Evolutionary conservation across 2,888 invertebrate genomes (phyloP), one percentile per base, ranked within the genome.

Genomic region (Pristionchus arcanus): DNA sequence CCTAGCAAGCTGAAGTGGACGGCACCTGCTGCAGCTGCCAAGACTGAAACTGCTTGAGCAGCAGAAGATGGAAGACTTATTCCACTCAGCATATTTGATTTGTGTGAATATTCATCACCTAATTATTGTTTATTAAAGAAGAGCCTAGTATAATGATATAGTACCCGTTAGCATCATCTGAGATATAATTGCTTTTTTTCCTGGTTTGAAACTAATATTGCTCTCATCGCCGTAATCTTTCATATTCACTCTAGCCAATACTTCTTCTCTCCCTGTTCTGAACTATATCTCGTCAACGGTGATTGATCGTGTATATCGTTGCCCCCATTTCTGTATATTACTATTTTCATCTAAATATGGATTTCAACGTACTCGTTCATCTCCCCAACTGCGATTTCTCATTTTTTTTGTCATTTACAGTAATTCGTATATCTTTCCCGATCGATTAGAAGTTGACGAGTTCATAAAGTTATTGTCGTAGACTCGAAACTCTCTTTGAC

Each of bases 1-100:
- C 34, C 89, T 21, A 90, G 89, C 89, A 92, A 91, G 66, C 92
- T 91, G 90, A 92, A 92, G 88, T 93, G 92, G 92, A 91, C 85
- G 31, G 92, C 92, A 0, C 28, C 90, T 59, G 66, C 87, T 37
- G 86, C 86, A 31, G 55, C 42, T 21, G 66, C 49, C 25, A 86
- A 86, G 86, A 66, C 86, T 34, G 37, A 59, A 25, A 85, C 28
- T 13, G 55, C 34, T 28, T 59, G 77, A 77, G 11, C 25, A n/a
- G 77, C 5, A 21, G 77, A 21, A 31, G 77, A 77, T 77, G 7
- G 42, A 55, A 28, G n/a, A 55, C 55, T 28, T 37, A n/a, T 49
- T 59, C 59, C 21, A 59, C 19, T 59, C 25, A 19, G 2, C 21
- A 5, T 42, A 21, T 74, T 66, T 21, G 21, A 68, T 1, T 37